Evolutionary conservation across 2,888 invertebrate species (phyloP).

Genomic region (Ischnura elegans): DNA sequence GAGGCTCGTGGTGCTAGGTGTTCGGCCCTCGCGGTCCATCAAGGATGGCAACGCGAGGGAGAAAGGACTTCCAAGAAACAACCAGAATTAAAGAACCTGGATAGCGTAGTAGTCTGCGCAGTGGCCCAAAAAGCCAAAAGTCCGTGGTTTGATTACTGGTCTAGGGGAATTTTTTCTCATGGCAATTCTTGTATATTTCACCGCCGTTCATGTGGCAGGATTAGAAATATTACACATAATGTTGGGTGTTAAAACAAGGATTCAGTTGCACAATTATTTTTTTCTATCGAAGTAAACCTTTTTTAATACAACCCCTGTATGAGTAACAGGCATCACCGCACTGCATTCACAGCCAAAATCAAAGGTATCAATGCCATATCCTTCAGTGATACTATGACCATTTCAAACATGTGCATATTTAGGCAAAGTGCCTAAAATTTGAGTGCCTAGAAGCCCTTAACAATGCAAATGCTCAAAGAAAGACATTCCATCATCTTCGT

Average conservation of each 20-base stretch:
- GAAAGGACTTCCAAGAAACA: too few species aligned
- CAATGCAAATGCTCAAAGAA: constrained; percentile 58
- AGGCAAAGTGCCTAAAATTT: constrained; percentile 34
- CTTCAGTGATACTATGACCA: constrained; percentile 56
- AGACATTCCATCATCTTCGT: constrained; percentile 55
- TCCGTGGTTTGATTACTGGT: too few species aligned
- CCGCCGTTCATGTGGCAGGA: too few species aligned
- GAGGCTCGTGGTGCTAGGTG: too few species aligned
- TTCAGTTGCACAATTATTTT: constrained; percentile 15
- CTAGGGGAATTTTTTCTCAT: too few species aligned
- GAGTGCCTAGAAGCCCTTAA: constrained; percentile 56
- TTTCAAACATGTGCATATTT: constrained; percentile 57
- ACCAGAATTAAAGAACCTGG: too few species aligned
- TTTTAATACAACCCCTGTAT: not conserved
- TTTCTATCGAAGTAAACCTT: not conserved
- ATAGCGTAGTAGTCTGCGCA: too few species aligned
- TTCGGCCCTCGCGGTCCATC: too few species aligned
- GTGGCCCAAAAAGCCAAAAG: too few species aligned
- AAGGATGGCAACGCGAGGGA: too few species aligned
- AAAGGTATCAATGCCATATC: constrained; percentile 34
- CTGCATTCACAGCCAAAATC: constrained; percentile 52
- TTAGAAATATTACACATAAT: not conserved
- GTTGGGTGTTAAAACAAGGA: not conserved
- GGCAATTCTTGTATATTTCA: too few species aligned
- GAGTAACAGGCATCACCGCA: constrained; percentile 48